Evolutionary conservation across 2,113 vertebrate genomes (phyloP).

Genomic region (Epinephelus lanceolatus): DNA sequence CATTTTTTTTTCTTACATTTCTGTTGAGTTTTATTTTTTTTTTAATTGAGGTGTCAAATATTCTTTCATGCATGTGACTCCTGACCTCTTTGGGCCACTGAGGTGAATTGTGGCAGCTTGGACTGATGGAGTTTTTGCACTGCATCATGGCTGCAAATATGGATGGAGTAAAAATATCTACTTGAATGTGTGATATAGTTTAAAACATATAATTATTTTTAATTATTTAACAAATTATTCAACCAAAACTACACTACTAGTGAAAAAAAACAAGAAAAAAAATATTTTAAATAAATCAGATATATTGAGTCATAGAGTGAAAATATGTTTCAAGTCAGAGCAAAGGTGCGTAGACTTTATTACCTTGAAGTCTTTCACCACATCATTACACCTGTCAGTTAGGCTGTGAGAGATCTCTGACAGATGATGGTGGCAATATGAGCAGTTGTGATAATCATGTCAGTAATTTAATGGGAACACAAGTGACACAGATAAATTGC

Average conservation of each 20-base stretch:
- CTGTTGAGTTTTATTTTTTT: background rate
- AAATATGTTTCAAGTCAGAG: background rate
- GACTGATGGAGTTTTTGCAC: slow-evolving; percentile 5
- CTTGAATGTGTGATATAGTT: background rate
- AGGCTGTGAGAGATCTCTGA: background rate
- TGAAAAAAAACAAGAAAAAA: background rate
- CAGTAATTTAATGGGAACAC: background rate
- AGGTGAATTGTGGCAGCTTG: slow-evolving; percentile 8
- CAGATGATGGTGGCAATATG: background rate
- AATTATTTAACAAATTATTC: too few species aligned
- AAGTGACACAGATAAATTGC: slow-evolving; percentile 14
- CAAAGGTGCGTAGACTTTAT: slow-evolving; percentile 4
- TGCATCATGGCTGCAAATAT: background rate
- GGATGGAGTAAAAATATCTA: background rate
- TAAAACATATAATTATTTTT: too few species aligned
- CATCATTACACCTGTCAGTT: background rate
- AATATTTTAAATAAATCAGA: background rate
- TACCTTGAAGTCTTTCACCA: slow-evolving; percentile 3
- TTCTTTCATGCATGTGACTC: slow-evolving; percentile 5
- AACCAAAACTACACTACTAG: background rate
- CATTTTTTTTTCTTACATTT: slow-evolving; percentile 6
- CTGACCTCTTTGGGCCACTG: slow-evolving; percentile 16
- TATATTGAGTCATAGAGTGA: background rate
- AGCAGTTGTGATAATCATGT: slow-evolving; percentile 21
- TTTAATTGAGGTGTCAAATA: slow-evolving; percentile 27